phyloP scores from a whole-genome alignment of 2,888 invertebrate species.

The Rhingia campestris region DNA sequence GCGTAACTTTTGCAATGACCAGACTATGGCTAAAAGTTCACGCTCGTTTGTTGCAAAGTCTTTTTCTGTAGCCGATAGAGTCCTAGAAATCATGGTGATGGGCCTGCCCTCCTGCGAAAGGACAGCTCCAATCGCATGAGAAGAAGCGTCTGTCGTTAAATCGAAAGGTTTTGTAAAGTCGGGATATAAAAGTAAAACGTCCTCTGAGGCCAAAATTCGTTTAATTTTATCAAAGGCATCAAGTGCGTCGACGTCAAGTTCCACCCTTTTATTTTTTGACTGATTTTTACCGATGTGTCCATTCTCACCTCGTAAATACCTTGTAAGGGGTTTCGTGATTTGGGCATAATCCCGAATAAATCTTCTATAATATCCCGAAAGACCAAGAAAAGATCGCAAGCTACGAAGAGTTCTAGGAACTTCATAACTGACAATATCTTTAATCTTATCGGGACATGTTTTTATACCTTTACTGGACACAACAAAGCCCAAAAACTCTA shows the following conservation, averaged over 20 bases:
- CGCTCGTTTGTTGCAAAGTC: too few species aligned
- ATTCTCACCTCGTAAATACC: constrained; percentile 38
- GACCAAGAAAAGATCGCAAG: constrained; percentile 6
- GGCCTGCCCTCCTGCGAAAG: constrained; percentile 25
- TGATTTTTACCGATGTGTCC: constrained; percentile 31
- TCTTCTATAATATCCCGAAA: not conserved
- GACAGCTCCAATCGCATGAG: constrained; percentile 15
- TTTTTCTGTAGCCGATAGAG: constrained; percentile 58
- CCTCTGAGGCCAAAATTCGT: constrained; percentile 21
- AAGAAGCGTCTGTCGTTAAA: constrained; percentile 20
- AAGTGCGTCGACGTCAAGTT: constrained; percentile 26
- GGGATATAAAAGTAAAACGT: too few species aligned
- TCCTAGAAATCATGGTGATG: constrained; percentile 45
- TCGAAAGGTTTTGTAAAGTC: constrained; percentile 19
- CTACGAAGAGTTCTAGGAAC: not conserved
- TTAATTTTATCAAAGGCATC: constrained; percentile 28
- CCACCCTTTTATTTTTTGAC: constrained; percentile 49
- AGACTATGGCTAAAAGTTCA: constrained; percentile 78
- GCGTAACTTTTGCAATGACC: constrained; percentile 78
- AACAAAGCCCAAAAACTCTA: too few species aligned
- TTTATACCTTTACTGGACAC: too few species aligned
- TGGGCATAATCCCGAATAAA: too few species aligned
- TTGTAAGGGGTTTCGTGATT: constrained; percentile 23
- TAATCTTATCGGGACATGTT: constrained; percentile 2
- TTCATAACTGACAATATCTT: not conserved